Base-by-base conservation (phyloP, 1,140 invertebrate species). In the Oncopodura yosiiana region DNA sequence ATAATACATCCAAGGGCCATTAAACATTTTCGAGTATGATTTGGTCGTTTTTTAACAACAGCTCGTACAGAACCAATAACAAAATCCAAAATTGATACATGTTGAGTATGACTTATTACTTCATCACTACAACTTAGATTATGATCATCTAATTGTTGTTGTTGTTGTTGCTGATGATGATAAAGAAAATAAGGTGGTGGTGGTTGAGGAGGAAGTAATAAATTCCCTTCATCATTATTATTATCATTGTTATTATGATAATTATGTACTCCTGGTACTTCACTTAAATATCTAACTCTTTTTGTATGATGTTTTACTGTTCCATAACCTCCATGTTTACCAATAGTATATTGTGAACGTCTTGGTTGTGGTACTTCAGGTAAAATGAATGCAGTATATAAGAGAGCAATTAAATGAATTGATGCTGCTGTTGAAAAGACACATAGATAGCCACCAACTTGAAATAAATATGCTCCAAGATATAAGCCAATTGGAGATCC, bases 341-440 rank as follows among this genome's bases (percentile, higher is more conserved):
- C 53, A 11, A 60, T 21, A 9, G 43, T 27, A 18, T 45, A 56
- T 24, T 53, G 46, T 1, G 49, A 27, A 1, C 42, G 50, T 27
- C 44, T 24, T 2, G 62, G 62, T 53, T 63, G 53, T 12, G 62
- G 56, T 14, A 64, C 56, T 53, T 64, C 62, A 2, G 61, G 61
- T 1, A 63, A 29, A 2, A 60, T 34, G 26, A 63, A 51, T 3
- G 34, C 21, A 9, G 57, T 63, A 42, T 63, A 63, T 4, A 63
- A 23, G 5, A 63, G 18, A n/a, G 49, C 54, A 32, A 58, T 27
- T 18, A 60, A 38, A 42, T 52, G 62, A 36, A 58, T 58, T 9
- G 43, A 34, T 8, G 51, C 51, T 27, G 39, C 38, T 2, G 62
- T 53, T 19, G 30, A 41, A 45, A 64, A 64, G 4, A 64, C 62